Conservation (phyloP, 2,888 invertebrate species). For the Tetragonisca angustula region DNA sequence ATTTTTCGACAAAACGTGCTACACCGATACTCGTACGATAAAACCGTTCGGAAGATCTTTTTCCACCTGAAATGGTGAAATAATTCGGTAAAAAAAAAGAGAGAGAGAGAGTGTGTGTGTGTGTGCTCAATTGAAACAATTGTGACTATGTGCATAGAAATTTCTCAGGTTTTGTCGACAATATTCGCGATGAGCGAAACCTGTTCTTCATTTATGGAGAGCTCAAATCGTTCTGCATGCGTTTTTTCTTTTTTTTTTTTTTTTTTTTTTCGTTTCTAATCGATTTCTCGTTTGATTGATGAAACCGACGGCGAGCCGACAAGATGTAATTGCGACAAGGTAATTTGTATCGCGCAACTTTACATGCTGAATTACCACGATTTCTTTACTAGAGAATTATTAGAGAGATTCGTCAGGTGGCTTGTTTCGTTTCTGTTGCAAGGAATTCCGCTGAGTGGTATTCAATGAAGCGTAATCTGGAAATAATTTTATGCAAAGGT, state of each 20-base stretch:
- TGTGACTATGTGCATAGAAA: background rate
- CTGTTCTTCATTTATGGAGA: conserved; percentile 16
- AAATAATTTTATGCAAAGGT: too few species aligned
- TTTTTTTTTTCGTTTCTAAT: background rate
- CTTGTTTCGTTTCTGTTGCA: background rate
- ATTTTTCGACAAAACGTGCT: too few species aligned
- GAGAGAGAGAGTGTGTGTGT: too few species aligned
- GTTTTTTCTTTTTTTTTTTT: background rate
- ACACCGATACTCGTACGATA: too few species aligned
- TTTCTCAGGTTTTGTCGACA: background rate
- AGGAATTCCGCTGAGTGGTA: background rate
- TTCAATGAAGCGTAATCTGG: too few species aligned
- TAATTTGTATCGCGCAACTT: conserved; percentile 16
- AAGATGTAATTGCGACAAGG: conserved; percentile 3
- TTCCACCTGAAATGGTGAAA: too few species aligned
- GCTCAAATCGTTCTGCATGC: background rate
- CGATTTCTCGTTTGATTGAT: conserved; percentile 17
- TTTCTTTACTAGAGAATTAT: too few species aligned
- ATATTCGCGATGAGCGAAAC: background rate
- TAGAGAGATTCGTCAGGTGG: background rate
- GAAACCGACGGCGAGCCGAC: conserved; percentile 1
- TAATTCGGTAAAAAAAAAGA: too few species aligned
- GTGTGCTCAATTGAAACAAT: background rate
- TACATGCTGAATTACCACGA: background rate
- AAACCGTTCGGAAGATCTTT: too few species aligned